Evolutionary conservation across 2,888 invertebrate genomes (phyloP), one percentile per base, ranked within the genome.

Genomic region (Smittia aterrima): DNA sequence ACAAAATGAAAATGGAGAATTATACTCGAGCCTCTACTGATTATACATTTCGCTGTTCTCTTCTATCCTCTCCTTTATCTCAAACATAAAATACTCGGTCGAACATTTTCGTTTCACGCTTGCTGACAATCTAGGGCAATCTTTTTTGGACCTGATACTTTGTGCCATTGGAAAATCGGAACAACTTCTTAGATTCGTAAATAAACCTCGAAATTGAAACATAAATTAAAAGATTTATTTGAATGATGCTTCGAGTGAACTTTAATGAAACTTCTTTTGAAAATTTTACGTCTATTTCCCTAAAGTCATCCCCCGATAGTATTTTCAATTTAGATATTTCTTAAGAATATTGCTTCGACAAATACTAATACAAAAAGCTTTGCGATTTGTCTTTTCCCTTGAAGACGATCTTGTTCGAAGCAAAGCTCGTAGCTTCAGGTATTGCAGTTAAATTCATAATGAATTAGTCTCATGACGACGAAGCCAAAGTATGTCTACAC

Each of bases 381-480:
- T 22, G 3, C n/a, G 16, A 2, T 47, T 47, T 11, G 47, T 47
- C 32, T 32, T 6, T 9, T 32, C 32, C 4, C 32, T 32, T 3
- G 3, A 32, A 32, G 32, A 32, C 32, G 32, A 32, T 32, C 32
- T 9, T n/a, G n/a, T n/a, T n/a, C n/a, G n/a, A n/a, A n/a, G n/a
- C n/a, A n/a, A 9, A 32, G 32, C 32, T 3, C 32, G 32, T 32
- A 32, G 32, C 32, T 32, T 9, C 32, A 32, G 32, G 32, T 6
- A 3, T 32, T 9, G 32, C 32, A 32, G 32, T 32, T 32, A 32
- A 32, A 32, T 9, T 32, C 32, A 32, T 32, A 32, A 70, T 70
- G 68, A 70, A 70, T 70, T n/a, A 70, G 68, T 70, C 68, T 70
- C 68, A 47, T 53, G 53, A 40, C 20, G 53, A 24, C 1, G 16